Base-by-base conservation (phyloP, 2,888 invertebrate genomes). In the Endomychus coccineus region DNA sequence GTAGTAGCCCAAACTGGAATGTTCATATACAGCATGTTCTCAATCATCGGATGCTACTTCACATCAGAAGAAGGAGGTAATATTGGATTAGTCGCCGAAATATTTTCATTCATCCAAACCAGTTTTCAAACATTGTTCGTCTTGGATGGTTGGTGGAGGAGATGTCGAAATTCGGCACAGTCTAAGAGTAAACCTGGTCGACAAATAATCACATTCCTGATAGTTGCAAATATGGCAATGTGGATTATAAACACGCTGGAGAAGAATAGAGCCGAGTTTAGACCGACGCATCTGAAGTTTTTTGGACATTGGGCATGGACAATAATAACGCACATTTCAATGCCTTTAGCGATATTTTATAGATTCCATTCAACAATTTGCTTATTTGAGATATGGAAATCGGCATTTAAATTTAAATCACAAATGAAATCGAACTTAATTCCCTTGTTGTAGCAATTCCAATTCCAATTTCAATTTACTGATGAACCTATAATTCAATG, bases 301-400 rank as follows among this genome's bases (percentile, higher is more conserved):
- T 92, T 90, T 55, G 91, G 91, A 0, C 70, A 88, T 22, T 91
- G 90, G 90, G 90, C 90, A 17, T 94, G 92, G 92, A 90, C 91
- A 9, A 90, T 94, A 42, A 91, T 94, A 42, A 91, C 89, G 0
- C 91, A 94, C 58, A 88, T 94, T 2, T 89, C 89, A 1, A 90
- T 91, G 83, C 94, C 94, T 0, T 55, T 82, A 53, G 90, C 91
- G 1, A 92, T 94, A 43, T 94, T 94, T 68, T 94, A 91, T 68
- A 75, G 92, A 41, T 94, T 94, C 67, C 94, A 94, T 62, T 91
- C 91, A 25, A 91, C 94, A 0, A 92, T 95, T 2, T 94, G 94
- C 60, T 71, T 95, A 39, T 92, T 92, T 64, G 94, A 94, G 67
- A 90, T 95, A 55, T 95, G 94, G 95, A 94, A 94, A 67, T 75